Base-by-base conservation (phyloP, 2,113 vertebrate genomes). In the Odocoileus hemionus region DNA sequence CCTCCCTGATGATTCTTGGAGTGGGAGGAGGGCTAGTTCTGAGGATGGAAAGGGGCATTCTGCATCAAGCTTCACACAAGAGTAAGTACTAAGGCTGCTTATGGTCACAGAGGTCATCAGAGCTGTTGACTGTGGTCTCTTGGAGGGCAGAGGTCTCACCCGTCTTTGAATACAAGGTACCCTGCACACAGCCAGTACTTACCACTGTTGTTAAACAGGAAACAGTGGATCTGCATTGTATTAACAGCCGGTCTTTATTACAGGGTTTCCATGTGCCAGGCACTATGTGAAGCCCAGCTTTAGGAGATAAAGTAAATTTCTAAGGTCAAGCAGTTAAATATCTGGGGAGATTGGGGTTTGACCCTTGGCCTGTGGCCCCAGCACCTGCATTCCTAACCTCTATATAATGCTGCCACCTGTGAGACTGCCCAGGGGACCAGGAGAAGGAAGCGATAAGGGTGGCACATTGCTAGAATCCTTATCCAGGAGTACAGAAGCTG, bases 321-420 rank as follows among this genome's bases (percentile, higher is more conserved):
- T 85, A 64, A 61, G 74, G n/a, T 67, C 74, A 83, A 80, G 17
- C 39, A 76, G 45, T 61, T 76, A 43, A 64, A 33, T n/a, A n/a
- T 5, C 5, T 8, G 13, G 25, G 23, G 57, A 90, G 43, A 76
- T 10, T 76, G 86, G 45, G 80, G 30, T 86, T 61, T 2, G 1
- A 25, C 19, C 30, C 10, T 45, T 80, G 47, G 30, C 52, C 85
- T 74, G 43, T 17, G 33, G 17, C 50, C 45, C 30, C 15, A 55
- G 79, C 39, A 23, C 54, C 82, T 90, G 82, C 45, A 4, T 43
- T 16, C 23, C 45, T 25, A 12, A 43, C 28, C 61, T 45, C 57
- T 70, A 6, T 17, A 28, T 16, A 23, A 7, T 3, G 39, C 17
- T 54, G 61, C 86, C 28, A 1, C 28, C 30, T 1, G 0, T 1